Percentiles rank a stretch among this genome's conserved stretches.
Evolutionary conservation across 2,888 invertebrate genomes (phyloP).

Genomic region (Plutella xylostella): DNA sequence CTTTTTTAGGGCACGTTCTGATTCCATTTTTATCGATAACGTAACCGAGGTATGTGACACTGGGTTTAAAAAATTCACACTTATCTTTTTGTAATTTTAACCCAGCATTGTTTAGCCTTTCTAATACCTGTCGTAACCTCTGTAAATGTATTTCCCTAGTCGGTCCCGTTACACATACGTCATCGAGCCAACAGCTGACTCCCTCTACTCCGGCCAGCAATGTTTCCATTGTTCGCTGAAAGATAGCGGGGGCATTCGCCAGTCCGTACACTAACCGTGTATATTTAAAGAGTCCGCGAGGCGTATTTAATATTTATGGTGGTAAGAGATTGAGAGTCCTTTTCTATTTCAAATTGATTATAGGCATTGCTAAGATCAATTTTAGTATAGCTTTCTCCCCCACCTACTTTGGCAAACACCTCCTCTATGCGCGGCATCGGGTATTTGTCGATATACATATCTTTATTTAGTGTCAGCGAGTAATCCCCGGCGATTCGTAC

Average conservation of each 20-base stretch:
- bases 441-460: not conserved
- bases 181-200: constrained; percentile 3
- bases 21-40: constrained; percentile 12
- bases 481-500: not conserved
- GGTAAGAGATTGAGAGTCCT: not conserved
- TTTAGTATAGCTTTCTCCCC: not conserved
- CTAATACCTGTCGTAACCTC: constrained; percentile 10
- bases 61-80: constrained; percentile 14
- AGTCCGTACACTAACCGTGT: constrained; percentile 18
- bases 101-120: constrained; percentile 11
- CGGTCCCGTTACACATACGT: constrained; percentile 16
- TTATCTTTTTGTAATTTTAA: constrained; percentile 15
- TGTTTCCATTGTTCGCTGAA: not conserved
- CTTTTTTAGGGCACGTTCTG: constrained; percentile 9
- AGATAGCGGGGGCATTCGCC: not conserved
- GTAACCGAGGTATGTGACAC: constrained; percentile 13
- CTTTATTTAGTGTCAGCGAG: not conserved
- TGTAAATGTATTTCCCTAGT: constrained; percentile 10
- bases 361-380: not conserved
- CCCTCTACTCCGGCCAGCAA: constrained; percentile 1
- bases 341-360: not conserved
- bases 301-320: constrained; percentile 18
- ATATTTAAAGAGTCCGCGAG: constrained; percentile 19
- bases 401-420: not conserved
- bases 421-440: not conserved